phyloP scores from a whole-genome alignment of 2,797 vertebrate species.

The Melanotaenia pygmaea region DNA sequence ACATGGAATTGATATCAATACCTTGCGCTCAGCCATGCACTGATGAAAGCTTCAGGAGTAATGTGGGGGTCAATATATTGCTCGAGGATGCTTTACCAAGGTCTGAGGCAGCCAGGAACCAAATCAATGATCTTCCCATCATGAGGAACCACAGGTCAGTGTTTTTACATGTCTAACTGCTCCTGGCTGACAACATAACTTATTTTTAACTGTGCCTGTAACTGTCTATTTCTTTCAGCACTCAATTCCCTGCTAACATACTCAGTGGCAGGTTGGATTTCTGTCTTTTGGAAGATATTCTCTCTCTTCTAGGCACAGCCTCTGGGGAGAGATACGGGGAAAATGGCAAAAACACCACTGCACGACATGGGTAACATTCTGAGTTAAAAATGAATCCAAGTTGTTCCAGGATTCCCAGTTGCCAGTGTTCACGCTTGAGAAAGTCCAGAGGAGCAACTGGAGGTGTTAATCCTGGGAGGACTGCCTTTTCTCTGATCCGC shows the following conservation, averaged over 20 bases:
- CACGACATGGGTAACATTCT: constrained; percentile 26
- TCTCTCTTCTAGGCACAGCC: constrained; percentile 1
- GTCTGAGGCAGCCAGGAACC: not conserved
- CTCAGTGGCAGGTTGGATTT: constrained; percentile 6
- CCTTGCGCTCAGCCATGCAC: not conserved
- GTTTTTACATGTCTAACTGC: too few species aligned
- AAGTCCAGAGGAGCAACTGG: constrained; percentile 14
- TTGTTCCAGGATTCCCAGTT: constrained; percentile 45
- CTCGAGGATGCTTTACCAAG: not conserved
- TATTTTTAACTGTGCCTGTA: too few species aligned
- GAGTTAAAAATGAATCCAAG: constrained; percentile 27
- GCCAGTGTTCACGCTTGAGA: constrained; percentile 37
- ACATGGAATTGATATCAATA: not conserved
- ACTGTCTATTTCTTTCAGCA: not conserved
- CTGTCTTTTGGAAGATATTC: constrained; percentile 19
- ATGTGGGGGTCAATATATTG: not conserved
- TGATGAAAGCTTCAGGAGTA: not conserved
- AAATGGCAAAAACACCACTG: not conserved
- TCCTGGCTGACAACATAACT: too few species aligned
- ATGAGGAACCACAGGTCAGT: too few species aligned
- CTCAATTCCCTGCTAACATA: not conserved
- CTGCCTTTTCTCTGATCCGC: constrained; percentile 17
- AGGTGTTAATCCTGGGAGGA: constrained; percentile 41
- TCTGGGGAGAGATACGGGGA: constrained; percentile 4
- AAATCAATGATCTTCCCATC: not conserved